Evolutionary conservation across 2,888 invertebrate species (phyloP), one percentile per base, ranked within the genome.

Genomic region (Mimachlamys varia): DNA sequence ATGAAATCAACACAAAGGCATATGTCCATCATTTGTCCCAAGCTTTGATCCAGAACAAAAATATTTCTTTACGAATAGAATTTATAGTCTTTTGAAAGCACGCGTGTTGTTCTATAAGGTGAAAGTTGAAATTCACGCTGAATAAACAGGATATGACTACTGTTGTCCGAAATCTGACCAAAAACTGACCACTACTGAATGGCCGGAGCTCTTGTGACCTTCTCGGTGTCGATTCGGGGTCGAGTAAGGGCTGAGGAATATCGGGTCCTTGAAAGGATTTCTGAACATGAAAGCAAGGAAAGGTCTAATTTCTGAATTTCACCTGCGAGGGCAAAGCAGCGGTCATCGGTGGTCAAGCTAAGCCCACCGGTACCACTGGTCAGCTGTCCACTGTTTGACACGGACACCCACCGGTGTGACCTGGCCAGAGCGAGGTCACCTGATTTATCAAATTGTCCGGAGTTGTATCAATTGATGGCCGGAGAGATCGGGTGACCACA

Each of bases 51-150:
- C 76, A 76, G 76, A 76, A 76, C 76, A 76, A 76, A 76, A 76
- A 76, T 76, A 76, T 76, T 76, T 76, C 76, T 76, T 76, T 76
- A 76, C 13, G 0, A 76, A 76, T 76, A 33, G 76, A 33, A 76
- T 76, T 76, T 27, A 76, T 76, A 76, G 76, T 76, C 76, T 76
- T 76, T 76, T 76, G 76, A 76, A 76, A 22, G n/a, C 76, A 27
- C 3, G 76, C 27, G 7, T 76, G 76, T 76, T 76, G 76, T 76
- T 76, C 33, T 76, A 76, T 76, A 76, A 76, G 76, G 76, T 76
- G 76, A 76, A 76, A 76, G 76, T 76, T 76, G 76, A 76, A 76
- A 76, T 76, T 76, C 76, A 76, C 76, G 76, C 76, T 76, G 76
- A 76, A 76, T 76, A 76, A 76, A 76, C 76, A 76, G 76, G 76